A percentile compares a stretch with the other conserved stretches of the same genome.
phyloP scores from a whole-genome alignment of 2,888 invertebrate species.

The Dynastes grantii region DNA sequence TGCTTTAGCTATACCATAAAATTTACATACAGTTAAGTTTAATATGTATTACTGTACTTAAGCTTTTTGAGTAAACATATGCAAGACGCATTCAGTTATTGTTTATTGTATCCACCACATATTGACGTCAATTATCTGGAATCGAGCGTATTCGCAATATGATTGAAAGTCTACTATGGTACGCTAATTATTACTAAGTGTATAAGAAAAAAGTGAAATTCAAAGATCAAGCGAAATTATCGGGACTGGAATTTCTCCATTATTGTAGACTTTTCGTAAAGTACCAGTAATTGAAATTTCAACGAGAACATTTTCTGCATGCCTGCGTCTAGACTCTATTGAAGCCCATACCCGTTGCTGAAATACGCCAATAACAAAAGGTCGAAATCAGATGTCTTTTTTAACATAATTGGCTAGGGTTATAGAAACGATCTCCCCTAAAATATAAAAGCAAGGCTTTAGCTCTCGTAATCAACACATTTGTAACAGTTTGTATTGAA shows the following conservation, averaged over 20 bases:
- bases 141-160: slow-evolving; percentile 2
- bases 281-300: slow-evolving; percentile 7
- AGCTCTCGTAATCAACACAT: too few relatives aligned
- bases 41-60: slow-evolving; percentile 3
- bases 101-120: slow-evolving; percentile 21
- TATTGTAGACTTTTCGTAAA: neutral
- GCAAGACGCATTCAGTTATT: slow-evolving; percentile 22
- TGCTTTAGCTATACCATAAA: neutral
- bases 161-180: neutral
- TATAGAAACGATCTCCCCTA: too few relatives aligned
- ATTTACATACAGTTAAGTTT: slow-evolving; percentile 18
- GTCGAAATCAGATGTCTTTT: neutral
- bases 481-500: too few relatives aligned
- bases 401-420: too few relatives aligned
- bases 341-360: neutral
- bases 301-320: neutral
- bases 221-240: neutral
- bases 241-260: neutral
- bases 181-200: neutral
- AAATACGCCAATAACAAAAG: neutral
- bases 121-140: slow-evolving; percentile 14
- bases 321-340: slow-evolving; percentile 3
- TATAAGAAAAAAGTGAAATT: neutral
- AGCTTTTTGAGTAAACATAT: slow-evolving; percentile 23
- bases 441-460: too few relatives aligned